Conservation (phyloP, 2,797 vertebrate species). For the Enteromius argenteus region DNA sequence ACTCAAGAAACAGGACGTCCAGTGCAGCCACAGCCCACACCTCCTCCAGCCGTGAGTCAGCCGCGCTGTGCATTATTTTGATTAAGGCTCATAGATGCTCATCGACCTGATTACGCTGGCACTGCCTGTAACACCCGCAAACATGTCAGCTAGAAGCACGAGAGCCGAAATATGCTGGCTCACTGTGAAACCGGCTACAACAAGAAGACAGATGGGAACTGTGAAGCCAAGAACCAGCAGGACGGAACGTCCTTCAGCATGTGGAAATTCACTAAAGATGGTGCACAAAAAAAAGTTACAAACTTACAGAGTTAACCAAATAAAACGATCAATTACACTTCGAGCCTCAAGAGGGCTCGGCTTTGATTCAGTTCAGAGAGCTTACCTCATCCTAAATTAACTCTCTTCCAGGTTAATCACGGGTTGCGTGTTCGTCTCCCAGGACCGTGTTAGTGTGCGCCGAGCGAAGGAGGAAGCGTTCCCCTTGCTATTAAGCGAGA, state of each 20-base stretch:
- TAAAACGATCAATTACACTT: background rate
- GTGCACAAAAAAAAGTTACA: conserved; percentile 17
- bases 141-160: conserved; percentile 30
- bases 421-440: conserved; percentile 41
- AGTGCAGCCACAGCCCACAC: conserved; percentile 39
- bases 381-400: conserved; percentile 56
- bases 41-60: conserved; percentile 60
- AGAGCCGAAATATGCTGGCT: conserved; percentile 38
- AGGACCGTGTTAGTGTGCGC: conserved; percentile 43
- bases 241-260: conserved; percentile 3
- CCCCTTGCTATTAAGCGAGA: conserved; percentile 52
- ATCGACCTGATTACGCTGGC: conserved; percentile 64
- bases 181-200: conserved; percentile 2
- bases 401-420: conserved; percentile 46
- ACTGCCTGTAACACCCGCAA: conserved; percentile 51
- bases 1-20: conserved; percentile 30
- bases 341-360: background rate
- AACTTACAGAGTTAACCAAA: background rate
- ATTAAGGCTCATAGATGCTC: conserved; percentile 69
- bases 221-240: conserved; percentile 7
- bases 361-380: background rate
- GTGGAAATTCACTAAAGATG: conserved; percentile 6
- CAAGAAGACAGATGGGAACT: conserved; percentile 15
- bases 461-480: conserved; percentile 32
- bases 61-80: conserved; percentile 63